Evolutionary conservation across 2,797 vertebrate species (phyloP).

Genomic region (Coranthus polyacanthus): DNA sequence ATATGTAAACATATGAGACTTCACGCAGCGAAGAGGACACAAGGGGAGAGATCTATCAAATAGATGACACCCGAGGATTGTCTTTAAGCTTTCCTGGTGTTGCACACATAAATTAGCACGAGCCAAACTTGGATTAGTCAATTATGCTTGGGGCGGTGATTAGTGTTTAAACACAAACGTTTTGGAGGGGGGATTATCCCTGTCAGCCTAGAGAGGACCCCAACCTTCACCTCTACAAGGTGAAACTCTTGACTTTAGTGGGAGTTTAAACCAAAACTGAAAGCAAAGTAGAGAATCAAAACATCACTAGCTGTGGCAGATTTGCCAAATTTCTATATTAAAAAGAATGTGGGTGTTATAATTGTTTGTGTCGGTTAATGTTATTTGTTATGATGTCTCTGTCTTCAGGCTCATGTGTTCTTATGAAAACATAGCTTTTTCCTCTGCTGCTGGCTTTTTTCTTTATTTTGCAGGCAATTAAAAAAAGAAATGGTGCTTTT

Average conservation of each 20-base stretch:
- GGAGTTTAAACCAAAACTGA: slow-evolving; percentile 34
- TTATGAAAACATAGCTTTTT: neutral
- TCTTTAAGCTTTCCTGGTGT: slow-evolving; percentile 82
- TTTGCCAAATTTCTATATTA: neutral
- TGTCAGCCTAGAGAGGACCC: slow-evolving; percentile 76
- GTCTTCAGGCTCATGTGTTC: neutral
- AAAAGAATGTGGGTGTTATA: neutral
- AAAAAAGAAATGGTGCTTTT: slow-evolving; percentile 1
- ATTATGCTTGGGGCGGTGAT: slow-evolving; percentile 78
- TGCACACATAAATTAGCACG: slow-evolving; percentile 83
- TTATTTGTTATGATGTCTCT: neutral
- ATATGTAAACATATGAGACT: slow-evolving; percentile 71
- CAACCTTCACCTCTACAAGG: slow-evolving; percentile 79
- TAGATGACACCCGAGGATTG: slow-evolving; percentile 78
- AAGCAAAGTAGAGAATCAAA: neutral
- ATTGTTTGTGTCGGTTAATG: neutral
- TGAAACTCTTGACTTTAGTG: slow-evolving; percentile 53
- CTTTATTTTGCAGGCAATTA: slow-evolving; percentile 1
- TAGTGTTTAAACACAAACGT: slow-evolving; percentile 83
- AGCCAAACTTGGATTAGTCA: slow-evolving; percentile 78
- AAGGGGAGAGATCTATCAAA: slow-evolving; percentile 72
- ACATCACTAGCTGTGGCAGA: too few relatives aligned
- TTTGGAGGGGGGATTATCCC: slow-evolving; percentile 80
- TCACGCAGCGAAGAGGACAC: slow-evolving; percentile 65
- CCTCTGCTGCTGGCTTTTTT: neutral